phyloP scores from a whole-genome alignment of 2,113 vertebrate genomes.

The Copsychus sechellarum region DNA sequence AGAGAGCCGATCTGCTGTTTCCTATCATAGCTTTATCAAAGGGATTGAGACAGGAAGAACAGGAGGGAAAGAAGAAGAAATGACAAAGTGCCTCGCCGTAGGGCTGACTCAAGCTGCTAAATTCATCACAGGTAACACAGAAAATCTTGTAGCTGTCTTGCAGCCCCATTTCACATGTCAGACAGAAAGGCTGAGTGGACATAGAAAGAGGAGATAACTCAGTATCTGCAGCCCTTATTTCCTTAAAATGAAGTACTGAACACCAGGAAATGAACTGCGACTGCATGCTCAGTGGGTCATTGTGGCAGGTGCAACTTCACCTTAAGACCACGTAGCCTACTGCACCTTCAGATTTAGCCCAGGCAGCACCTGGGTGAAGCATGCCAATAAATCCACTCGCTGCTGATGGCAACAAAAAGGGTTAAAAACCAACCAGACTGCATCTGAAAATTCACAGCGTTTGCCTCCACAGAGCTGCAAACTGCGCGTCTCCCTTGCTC shows the following conservation, averaged over 20 bases:
- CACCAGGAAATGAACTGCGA: neutral
- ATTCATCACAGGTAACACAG: neutral
- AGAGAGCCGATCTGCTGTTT: neutral
- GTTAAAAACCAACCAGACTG: neutral
- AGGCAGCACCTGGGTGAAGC: neutral
- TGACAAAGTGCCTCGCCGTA: neutral
- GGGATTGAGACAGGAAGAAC: neutral
- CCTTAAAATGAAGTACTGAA: neutral
- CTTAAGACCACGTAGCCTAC: neutral
- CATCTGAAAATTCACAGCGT: constrained; percentile 47
- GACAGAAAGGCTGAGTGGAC: neutral
- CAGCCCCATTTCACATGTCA: neutral
- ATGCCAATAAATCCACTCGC: neutral
- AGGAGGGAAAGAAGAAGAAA: neutral
- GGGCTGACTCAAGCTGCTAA: neutral
- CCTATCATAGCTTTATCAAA: neutral
- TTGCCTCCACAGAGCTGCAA: neutral
- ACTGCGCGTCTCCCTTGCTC: neutral
- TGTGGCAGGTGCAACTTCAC: constrained; percentile 44
- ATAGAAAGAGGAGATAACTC: neutral
- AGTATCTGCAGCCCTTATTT: neutral
- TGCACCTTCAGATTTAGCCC: constrained; percentile 1
- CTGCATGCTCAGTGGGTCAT: neutral
- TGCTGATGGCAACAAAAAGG: neutral
- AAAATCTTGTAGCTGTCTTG: neutral